Conservation (phyloP, 2,797 vertebrate genomes). For the Mus caroli region DNA sequence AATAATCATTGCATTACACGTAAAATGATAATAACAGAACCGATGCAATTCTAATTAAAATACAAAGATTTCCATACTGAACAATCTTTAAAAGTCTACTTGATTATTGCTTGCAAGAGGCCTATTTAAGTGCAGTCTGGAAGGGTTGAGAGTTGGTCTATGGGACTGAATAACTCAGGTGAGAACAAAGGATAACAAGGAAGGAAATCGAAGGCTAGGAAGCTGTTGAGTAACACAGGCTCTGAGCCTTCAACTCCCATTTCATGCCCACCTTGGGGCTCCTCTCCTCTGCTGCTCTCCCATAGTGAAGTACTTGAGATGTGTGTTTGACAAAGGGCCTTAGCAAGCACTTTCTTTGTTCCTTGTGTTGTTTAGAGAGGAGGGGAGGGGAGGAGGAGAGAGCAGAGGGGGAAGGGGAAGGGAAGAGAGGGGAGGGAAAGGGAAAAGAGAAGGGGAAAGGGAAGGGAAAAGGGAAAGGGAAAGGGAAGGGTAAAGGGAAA, state of each 20-base stretch:
- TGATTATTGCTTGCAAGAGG: not conserved
- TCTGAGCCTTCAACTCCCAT: not conserved
- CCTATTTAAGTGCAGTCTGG: not conserved
- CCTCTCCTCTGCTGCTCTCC: slow-evolving; percentile 20
- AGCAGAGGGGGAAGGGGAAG: rapidly evolving
- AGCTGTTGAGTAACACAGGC: not conserved
- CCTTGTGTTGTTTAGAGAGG: not conserved
- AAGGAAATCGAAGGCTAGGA: not conserved
- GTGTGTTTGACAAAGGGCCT: not conserved
- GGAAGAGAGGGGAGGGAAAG: rapidly evolving
- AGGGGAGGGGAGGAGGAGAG: rapidly evolving
- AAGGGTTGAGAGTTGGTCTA: not conserved
- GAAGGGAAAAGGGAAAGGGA: rapidly evolving
- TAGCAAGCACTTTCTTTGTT: slow-evolving; percentile 14
- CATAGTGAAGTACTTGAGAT: not conserved
- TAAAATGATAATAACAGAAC: not conserved
- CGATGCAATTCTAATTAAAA: not conserved
- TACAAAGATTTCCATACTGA: not conserved
- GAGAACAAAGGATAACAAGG: not conserved
- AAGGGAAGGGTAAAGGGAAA: rapidly evolving
- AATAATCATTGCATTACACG: not conserved
- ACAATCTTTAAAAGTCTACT: not conserved
- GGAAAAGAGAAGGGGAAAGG: no score
- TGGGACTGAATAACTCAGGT: not conserved
- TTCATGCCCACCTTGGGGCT: not conserved